Percentiles rank a stretch among this genome's conserved stretches.
Evolutionary conservation across 2,797 vertebrate species (phyloP).

Genomic region (Lithobates pipiens): DNA sequence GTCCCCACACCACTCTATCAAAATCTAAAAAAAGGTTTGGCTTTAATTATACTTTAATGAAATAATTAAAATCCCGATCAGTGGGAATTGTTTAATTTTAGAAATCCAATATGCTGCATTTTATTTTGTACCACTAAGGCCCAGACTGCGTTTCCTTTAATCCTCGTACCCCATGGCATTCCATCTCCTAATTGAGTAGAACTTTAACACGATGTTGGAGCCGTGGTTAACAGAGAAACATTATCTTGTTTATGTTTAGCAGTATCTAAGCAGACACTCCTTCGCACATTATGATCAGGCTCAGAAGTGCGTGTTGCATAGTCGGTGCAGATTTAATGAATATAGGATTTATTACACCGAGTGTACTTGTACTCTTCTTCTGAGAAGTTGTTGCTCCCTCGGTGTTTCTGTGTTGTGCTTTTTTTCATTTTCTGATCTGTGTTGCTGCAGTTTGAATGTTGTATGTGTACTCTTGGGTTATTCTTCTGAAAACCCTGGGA

Average conservation of each 20-base stretch:
- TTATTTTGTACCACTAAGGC: conserved; percentile 10
- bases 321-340: conserved; percentile 54
- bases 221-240: conserved; percentile 49
- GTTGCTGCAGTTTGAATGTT: conserved; percentile 57
- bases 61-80: conserved; percentile 40
- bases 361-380: conserved; percentile 26
- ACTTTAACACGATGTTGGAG: conserved; percentile 41
- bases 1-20: too few relatives aligned
- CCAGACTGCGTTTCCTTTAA: conserved; percentile 38
- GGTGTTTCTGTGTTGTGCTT: conserved; percentile 48
- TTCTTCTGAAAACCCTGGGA: conserved; percentile 60
- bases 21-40: too few relatives aligned
- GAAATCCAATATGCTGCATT: conserved; percentile 18
- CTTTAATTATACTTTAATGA: background rate
- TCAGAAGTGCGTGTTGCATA: conserved; percentile 27
- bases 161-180: conserved; percentile 32
- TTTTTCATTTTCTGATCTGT: conserved; percentile 49
- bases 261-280: conserved; percentile 32
- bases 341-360: conserved; percentile 55
- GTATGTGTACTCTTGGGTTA: conserved; percentile 53
- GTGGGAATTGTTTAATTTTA: conserved; percentile 46
- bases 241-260: conserved; percentile 57
- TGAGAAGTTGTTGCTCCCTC: conserved; percentile 51
- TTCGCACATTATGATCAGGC: conserved; percentile 36
- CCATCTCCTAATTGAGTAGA: conserved; percentile 43